Evolutionary conservation across 2,113 vertebrate genomes (phyloP).

Genomic region (Etheostoma cragini): DNA sequence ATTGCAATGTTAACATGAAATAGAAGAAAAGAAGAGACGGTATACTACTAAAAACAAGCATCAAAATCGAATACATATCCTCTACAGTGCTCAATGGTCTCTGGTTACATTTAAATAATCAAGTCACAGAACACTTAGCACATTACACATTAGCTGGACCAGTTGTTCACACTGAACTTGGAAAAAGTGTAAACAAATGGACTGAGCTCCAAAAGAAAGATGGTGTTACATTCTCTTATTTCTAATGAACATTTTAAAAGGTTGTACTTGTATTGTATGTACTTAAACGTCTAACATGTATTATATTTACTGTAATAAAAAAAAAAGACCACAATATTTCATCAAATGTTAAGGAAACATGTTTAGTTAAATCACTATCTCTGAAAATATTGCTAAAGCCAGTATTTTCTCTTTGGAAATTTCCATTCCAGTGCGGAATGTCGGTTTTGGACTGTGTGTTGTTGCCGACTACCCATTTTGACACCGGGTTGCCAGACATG

Average conservation of each 20-base stretch:
- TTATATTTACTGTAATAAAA: too few relatives aligned
- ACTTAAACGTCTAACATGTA: too few relatives aligned
- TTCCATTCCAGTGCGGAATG: too few relatives aligned
- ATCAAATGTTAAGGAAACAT: too few relatives aligned
- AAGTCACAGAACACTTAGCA: neutral
- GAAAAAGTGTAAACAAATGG: neutral
- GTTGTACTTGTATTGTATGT: neutral
- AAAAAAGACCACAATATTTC: too few relatives aligned
- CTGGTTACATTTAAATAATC: neutral
- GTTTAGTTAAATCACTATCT: too few relatives aligned
- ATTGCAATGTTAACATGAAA: constrained; percentile 9
- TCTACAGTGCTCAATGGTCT: too few relatives aligned
- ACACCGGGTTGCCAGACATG: too few relatives aligned
- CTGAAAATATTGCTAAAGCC: too few relatives aligned
- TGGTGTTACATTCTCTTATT: neutral
- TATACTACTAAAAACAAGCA: constrained; percentile 9
- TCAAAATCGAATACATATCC: neutral
- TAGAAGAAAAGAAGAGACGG: constrained; percentile 5
- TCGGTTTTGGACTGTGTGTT: too few relatives aligned
- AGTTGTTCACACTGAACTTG: neutral
- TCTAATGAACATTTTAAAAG: constrained; percentile 4
- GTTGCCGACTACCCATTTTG: too few relatives aligned
- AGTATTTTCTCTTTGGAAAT: too few relatives aligned
- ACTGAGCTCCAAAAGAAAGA: neutral
- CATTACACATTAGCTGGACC: neutral